phyloP scores from a whole-genome alignment of 2,113 vertebrate genomes.

The Phyllostomus discolor region DNA sequence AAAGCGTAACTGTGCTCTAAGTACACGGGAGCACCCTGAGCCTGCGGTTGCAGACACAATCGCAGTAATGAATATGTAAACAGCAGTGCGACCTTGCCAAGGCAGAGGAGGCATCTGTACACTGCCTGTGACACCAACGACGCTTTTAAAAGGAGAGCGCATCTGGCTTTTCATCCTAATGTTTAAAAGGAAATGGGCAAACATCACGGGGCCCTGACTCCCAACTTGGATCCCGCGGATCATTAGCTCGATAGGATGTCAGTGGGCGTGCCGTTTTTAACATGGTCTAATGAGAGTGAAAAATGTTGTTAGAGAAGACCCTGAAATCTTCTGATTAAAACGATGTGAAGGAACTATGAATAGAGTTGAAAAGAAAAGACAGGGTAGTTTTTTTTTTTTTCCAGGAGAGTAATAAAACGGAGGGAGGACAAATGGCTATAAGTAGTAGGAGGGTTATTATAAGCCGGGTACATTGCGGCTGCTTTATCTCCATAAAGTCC shows the following conservation, averaged over 20 bases:
- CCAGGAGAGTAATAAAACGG: not conserved
- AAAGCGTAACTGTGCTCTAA: conserved; percentile 19
- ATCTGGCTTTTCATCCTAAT: not conserved
- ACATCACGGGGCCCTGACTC: not conserved
- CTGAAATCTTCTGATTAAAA: conserved; percentile 40
- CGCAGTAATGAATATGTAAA: conserved; percentile 24
- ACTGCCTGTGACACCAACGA: not conserved
- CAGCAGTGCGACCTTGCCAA: conserved; percentile 5
- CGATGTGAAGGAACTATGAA: not conserved
- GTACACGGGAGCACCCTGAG: not conserved
- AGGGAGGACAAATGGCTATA: not conserved
- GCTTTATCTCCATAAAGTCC: conserved; percentile 54
- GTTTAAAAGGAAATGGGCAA: not conserved
- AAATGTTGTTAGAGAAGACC: not conserved
- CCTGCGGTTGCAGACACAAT: not conserved
- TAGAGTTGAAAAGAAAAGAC: not conserved
- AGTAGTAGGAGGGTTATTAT: not conserved
- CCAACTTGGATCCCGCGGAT: not conserved
- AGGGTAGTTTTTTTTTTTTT: not conserved
- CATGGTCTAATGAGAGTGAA: not conserved
- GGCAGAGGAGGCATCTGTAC: not conserved
- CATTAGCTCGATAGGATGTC: not conserved
- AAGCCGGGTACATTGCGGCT: not conserved
- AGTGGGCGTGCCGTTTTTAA: conserved; percentile 22
- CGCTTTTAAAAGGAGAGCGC: not conserved